Conservation (phyloP, 1,140 invertebrate species). For the Paracyclopina nana region DNA sequence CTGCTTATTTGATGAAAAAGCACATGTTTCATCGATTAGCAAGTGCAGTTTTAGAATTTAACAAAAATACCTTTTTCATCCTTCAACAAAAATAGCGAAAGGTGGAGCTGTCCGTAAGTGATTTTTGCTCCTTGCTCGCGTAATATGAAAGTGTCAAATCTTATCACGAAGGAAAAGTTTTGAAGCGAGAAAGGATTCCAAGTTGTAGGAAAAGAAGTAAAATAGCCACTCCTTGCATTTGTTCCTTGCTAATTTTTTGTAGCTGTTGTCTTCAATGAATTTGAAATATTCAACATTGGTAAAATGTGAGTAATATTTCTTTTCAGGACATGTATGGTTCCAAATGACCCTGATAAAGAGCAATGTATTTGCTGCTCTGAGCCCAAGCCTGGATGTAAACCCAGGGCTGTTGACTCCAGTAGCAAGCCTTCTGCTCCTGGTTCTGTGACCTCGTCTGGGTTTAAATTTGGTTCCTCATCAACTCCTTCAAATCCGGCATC, state of each 20-base stretch:
- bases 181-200: too few relatives aligned
- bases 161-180: too few relatives aligned
- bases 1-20: background rate
- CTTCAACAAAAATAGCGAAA: too few relatives aligned
- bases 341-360: background rate
- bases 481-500: background rate
- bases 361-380: conserved; percentile 3
- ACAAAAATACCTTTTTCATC: too few relatives aligned
- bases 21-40: background rate
- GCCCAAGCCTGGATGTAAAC: background rate
- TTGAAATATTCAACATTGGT: background rate
- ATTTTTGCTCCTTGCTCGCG: too few relatives aligned
- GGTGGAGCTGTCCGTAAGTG: too few relatives aligned
- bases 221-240: background rate
- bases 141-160: too few relatives aligned
- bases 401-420: background rate
- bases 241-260: background rate
- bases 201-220: background rate
- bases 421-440: background rate
- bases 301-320: background rate
- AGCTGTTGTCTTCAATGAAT: background rate
- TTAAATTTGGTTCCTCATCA: background rate
- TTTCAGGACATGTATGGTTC: conserved; percentile 9
- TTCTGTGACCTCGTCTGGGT: background rate
- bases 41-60: background rate